These are phyloP conservation scores for Pseudorectes ferrugineus DNA, from an alignment of 2,113 vertebrate species.

Conservation along the genomic window DNA sequence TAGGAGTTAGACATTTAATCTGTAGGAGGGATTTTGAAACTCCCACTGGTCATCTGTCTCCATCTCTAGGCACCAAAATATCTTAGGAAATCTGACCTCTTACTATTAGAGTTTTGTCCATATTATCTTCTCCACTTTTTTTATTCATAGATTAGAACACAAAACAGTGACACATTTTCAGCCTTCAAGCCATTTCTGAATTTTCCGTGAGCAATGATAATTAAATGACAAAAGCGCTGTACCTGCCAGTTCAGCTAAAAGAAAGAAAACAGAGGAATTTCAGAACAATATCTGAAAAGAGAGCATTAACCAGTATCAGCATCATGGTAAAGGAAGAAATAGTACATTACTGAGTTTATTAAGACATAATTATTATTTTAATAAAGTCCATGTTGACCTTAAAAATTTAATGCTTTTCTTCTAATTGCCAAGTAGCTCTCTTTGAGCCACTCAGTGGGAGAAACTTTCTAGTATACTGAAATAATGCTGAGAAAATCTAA, in stretches of 20 bases:
- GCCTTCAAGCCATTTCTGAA: neutral
- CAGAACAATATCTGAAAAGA: neutral
- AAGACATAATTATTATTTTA: neutral
- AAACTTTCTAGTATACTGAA: neutral
- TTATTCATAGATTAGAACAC: neutral
- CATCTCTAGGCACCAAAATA: neutral
- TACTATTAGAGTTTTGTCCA: neutral
- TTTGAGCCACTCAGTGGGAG: neutral
- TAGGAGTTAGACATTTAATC: neutral
- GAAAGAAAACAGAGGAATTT: neutral
- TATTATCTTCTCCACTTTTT: neutral
- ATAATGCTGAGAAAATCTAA: neutral
- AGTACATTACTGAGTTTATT: neutral
- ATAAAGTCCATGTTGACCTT: neutral
- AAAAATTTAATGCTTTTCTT: neutral
- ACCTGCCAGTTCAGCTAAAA: neutral
- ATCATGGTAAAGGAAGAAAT: neutral
- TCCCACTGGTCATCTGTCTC: neutral
- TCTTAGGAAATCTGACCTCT: neutral
- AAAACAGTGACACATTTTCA: neutral
- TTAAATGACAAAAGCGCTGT: neutral
- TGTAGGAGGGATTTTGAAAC: constrained; percentile 9
- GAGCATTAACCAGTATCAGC: neutral
- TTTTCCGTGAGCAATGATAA: neutral
- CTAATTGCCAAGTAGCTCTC: neutral